phyloP scores from a whole-genome alignment of 1,140 invertebrate genomes.

The Aplysia californica region DNA sequence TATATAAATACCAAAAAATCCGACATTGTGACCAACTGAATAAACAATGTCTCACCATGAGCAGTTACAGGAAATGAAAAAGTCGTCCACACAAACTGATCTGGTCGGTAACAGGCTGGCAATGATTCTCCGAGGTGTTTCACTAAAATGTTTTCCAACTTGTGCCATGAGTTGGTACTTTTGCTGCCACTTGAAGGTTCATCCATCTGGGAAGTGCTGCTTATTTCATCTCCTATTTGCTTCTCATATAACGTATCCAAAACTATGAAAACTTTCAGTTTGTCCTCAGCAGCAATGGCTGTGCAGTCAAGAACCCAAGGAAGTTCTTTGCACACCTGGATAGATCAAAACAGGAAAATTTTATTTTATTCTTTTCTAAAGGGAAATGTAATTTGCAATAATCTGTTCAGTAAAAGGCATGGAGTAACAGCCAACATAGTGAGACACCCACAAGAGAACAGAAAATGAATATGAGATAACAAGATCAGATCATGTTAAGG shows the following conservation, averaged over 20 bases:
- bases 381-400: background rate
- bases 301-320: background rate
- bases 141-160: background rate
- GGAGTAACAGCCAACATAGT: background rate
- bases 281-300: background rate
- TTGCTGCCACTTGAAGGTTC: background rate
- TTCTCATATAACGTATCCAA: background rate
- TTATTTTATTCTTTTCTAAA: background rate
- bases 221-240: background rate
- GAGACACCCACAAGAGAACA: background rate
- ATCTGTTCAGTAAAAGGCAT: background rate
- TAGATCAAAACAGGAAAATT: background rate
- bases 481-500: background rate
- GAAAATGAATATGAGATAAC: background rate
- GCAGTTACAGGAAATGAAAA: background rate
- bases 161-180: background rate
- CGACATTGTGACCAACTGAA: background rate
- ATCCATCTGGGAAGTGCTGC: background rate
- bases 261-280: background rate
- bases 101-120: constrained; percentile 2
- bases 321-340: background rate
- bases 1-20: background rate
- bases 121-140: background rate
- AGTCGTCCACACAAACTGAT: background rate
- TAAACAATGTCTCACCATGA: constrained; percentile 11